A percentile compares a stretch with the other conserved stretches of the same genome.
phyloP scores from a whole-genome alignment of 92 coral and sea anemone genomes.

The Porites divaricata region DNA sequence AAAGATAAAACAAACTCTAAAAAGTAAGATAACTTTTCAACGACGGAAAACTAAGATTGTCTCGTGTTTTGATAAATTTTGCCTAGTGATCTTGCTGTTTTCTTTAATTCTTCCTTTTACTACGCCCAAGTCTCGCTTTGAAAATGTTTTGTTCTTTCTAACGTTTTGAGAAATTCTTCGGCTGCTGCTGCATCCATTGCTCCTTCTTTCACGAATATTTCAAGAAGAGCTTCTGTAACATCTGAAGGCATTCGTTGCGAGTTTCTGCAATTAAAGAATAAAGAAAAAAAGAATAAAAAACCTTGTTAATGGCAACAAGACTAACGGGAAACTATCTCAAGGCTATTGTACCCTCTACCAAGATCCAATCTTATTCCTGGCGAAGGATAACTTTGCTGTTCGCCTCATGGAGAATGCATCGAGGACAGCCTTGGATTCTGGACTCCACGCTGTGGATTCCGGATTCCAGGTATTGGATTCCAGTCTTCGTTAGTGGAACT shows the following conservation, averaged over 20 bases:
- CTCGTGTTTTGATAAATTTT: too few relatives aligned
- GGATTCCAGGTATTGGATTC: too few relatives aligned
- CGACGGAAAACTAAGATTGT: too few relatives aligned
- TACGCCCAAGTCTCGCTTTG: slow-evolving; percentile 98
- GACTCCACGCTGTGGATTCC: too few relatives aligned
- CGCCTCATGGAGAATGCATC: too few relatives aligned
- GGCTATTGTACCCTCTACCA: too few relatives aligned
- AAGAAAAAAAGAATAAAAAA: neutral
- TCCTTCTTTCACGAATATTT: slow-evolving; percentile 81
- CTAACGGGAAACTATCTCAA: too few relatives aligned
- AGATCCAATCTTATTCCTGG: too few relatives aligned
- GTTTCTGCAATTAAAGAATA: slow-evolving; percentile 55
- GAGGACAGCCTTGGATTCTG: too few relatives aligned
- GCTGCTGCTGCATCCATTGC: slow-evolving; percentile 70
- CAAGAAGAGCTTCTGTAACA: slow-evolving; percentile 80
- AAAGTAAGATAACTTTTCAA: neutral
- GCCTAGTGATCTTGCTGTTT: neutral
- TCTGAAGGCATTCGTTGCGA: slow-evolving; percentile 95
- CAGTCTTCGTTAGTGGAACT: too few relatives aligned
- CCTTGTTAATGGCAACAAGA: too few relatives aligned
- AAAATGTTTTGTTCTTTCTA: slow-evolving; percentile 79
- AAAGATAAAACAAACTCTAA: neutral
- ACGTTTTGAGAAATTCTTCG: slow-evolving; percentile 62
- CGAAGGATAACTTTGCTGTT: too few relatives aligned
- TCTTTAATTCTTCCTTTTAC: neutral